These are phyloP conservation scores for Ptilorrhoa leucosticta DNA, from an alignment of 2,113 vertebrate genomes.

Conservation along the genomic window DNA sequence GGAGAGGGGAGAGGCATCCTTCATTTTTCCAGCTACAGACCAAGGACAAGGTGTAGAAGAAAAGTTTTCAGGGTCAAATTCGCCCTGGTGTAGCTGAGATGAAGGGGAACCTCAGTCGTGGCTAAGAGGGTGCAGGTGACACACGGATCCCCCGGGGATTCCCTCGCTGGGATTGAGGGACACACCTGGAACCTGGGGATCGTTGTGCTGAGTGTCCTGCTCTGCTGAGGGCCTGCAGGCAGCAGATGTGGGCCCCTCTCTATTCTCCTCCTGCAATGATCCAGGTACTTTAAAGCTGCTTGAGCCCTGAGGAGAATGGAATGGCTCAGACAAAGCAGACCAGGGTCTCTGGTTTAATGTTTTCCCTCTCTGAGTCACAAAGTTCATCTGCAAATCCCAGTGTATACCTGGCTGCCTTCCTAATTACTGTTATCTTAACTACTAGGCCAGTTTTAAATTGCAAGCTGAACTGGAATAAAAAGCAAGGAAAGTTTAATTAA, in stretches of 20 bases:
- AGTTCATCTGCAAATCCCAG: background rate
- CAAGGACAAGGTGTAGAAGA: background rate
- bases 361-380: background rate
- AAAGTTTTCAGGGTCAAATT: background rate
- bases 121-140: background rate
- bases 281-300: background rate
- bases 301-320: background rate
- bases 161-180: background rate
- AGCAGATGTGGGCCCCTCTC: background rate
- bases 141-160: background rate
- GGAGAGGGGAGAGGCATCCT: background rate
- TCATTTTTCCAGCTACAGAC: background rate
- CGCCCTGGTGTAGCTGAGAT: accelerated
- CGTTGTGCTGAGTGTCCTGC: background rate
- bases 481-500: conserved; percentile 50
- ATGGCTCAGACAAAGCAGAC: background rate
- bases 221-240: background rate
- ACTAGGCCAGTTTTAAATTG: conserved; percentile 22
- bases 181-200: accelerated
- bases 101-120: background rate
- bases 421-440: conserved; percentile 41
- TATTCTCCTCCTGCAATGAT: background rate
- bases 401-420: conserved; percentile 16
- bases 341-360: background rate
- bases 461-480: conserved; percentile 5